Base-by-base conservation (phyloP, 2,113 vertebrate genomes). In the Scartelaos histophorus region DNA sequence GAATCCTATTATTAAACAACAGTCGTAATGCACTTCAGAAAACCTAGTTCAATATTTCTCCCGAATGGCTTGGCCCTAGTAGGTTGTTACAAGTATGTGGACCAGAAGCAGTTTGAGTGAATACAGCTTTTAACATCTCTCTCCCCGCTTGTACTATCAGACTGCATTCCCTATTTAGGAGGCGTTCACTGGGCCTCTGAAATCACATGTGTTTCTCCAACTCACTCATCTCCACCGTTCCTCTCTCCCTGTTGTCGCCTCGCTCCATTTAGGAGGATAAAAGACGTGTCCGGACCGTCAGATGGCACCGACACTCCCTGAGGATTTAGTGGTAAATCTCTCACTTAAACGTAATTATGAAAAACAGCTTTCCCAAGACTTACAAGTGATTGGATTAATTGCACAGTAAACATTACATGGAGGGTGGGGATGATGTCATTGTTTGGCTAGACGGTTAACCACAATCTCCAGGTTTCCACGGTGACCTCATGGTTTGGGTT, bases 401-500 rank as follows among this genome's bases (percentile, higher is more conserved):
- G 29, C 47, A 24, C 21, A 47, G 66, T 22, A 3, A 66, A 35
- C 49, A 69, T 69, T 77, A 74, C 67, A 72, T 71, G 66, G 13
- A 61, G 57, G 76, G 0, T 25, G 68, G 76, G 90, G 84, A 91
- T 76, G 85, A 92, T 76, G 85, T 91, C 89, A 93, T 81, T 1
- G 56, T 75, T 51, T 80, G 65, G 69, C 80, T 70, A 79, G 81
- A 74, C 56, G 12, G 57, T 60, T 29, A 66, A 45, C 24, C 10
- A 0, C 71, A 80, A 79, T 84, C 75, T 79, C 22, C 67, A 77
- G 76, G 75, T 91, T 87, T 82, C 64, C 70, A 68, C 58, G 84
- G 78, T 88, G 83, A 91, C 85, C 84, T 90, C 87, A 89, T 89
- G 43, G 53, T 35, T 82, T 87, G 87, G 82, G 81, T 76, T 84